phyloP scores from a whole-genome alignment of 1,140 invertebrate species.

The Schlechtendalia chinensis region DNA sequence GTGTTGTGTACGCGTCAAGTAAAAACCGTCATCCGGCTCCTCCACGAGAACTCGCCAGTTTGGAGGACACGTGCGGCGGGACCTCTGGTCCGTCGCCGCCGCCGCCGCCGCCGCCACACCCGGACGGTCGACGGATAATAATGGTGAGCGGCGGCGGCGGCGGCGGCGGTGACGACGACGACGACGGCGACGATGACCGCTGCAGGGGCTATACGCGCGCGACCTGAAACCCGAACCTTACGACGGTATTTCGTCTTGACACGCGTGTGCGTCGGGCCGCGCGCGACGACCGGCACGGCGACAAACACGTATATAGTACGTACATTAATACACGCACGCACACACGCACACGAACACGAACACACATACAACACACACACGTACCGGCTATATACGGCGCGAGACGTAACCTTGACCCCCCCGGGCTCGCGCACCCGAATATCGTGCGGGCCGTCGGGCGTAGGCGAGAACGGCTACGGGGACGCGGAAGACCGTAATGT shows the following conservation, averaged over 20 bases:
- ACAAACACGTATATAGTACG: neutral
- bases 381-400: neutral
- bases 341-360: neutral
- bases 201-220: too few relatives aligned
- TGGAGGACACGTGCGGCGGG: constrained; percentile 12
- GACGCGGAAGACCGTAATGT: too few relatives aligned
- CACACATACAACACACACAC: too few relatives aligned
- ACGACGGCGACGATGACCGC: neutral
- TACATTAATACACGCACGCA: too few relatives aligned
- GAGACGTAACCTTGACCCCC: neutral
- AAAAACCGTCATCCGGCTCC: constrained; percentile 47
- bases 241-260: constrained; percentile 2
- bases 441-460: too few relatives aligned
- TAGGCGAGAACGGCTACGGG: too few relatives aligned
- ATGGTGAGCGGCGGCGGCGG: too few relatives aligned
- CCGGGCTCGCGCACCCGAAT: neutral
- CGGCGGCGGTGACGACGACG: neutral
- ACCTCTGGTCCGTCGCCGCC: neutral
- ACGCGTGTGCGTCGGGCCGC: neutral
- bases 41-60: constrained; percentile 18
- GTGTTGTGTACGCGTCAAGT: neutral
- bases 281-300: neutral
- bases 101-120: neutral
- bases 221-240: constrained; percentile 18
- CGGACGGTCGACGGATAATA: neutral